phyloP scores from a whole-genome alignment of 92 coral and sea anemone genomes.

The Hydrozoanthus gracilis region DNA sequence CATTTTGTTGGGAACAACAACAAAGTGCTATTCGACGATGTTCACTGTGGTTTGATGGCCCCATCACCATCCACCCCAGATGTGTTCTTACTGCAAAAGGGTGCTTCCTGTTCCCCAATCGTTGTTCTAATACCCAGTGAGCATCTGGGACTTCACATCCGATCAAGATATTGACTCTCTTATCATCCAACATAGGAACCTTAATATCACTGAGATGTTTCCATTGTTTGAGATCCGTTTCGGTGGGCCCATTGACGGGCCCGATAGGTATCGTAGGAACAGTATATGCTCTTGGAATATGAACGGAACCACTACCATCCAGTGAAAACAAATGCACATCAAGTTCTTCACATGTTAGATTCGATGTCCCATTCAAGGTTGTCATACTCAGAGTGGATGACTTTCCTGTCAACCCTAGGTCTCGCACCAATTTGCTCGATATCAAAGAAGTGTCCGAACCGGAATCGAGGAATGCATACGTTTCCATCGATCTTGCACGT shows the following conservation, averaged over 20 bases:
- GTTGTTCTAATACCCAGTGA: constrained; percentile 59
- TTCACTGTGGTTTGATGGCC: too few relatives aligned
- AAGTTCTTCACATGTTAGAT: constrained; percentile 16
- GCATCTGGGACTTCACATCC: constrained; percentile 64
- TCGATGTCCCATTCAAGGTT: constrained; percentile 34
- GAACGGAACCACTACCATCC: constrained; percentile 17
- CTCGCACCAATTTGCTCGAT: constrained; percentile 22
- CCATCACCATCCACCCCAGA: constrained; percentile 59
- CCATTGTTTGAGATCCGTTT: constrained; percentile 49
- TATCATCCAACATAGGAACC: constrained; percentile 52
- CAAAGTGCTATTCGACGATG: too few relatives aligned
- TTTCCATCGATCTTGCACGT: background rate
- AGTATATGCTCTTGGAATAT: constrained; percentile 25
- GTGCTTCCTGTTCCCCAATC: constrained; percentile 53
- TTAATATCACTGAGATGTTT: constrained; percentile 45
- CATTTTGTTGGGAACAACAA: background rate
- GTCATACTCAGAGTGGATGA: constrained; percentile 22
- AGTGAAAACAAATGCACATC: background rate
- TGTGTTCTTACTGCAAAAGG: constrained; percentile 58
- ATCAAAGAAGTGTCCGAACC: constrained; percentile 45
- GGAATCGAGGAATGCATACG: constrained; percentile 39
- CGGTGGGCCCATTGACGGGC: background rate
- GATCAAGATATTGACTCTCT: constrained; percentile 53
- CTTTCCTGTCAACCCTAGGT: constrained; percentile 38
- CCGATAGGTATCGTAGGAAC: background rate